These are phyloP conservation scores for Halictus ligatus DNA, from an alignment of 2,888 invertebrate species.

Conservation along the genomic window DNA sequence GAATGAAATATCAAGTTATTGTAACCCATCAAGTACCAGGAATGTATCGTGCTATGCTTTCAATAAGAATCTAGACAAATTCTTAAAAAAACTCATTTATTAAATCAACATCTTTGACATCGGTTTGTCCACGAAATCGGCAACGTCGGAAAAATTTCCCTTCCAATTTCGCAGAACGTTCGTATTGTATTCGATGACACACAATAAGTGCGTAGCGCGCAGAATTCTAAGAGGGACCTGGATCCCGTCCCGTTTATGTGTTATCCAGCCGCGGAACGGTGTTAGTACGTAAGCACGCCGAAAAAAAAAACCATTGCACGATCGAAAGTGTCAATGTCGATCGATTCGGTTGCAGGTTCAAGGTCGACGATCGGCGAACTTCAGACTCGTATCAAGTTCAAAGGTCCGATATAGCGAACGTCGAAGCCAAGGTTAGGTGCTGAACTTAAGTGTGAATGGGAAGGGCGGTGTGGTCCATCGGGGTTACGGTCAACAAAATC, in stretches of 20 bases:
- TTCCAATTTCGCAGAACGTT: neutral
- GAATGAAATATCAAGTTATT: neutral
- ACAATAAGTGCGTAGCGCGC: neutral
- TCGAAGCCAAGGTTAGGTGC: slow-evolving; percentile 56
- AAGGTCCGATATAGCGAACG: slow-evolving; percentile 52
- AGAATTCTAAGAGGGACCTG: neutral
- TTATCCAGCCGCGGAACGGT: neutral
- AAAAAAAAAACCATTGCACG: neutral
- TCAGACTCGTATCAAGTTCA: slow-evolving; percentile 57
- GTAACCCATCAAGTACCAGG: neutral
- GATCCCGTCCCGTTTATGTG: neutral
- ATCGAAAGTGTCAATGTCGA: neutral
- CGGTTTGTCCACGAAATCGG: neutral
- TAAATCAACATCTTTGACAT: neutral
- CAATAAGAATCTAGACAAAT: slow-evolving; percentile 3
- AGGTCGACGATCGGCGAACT: slow-evolving; percentile 48
- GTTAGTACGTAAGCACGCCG: slow-evolving; percentile 23
- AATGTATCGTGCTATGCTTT: neutral
- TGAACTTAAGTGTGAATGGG: slow-evolving; percentile 57
- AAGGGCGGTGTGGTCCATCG: slow-evolving; percentile 37
- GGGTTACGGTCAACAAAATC: slow-evolving; percentile 61
- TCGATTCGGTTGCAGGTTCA: slow-evolving; percentile 48
- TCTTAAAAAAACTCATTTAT: neutral
- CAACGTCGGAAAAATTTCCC: neutral
- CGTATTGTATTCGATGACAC: neutral